These are phyloP conservation scores for Actinostola sp. DNA, from an alignment of 92 coral and sea anemone genomes.

Conservation along the genomic window DNA sequence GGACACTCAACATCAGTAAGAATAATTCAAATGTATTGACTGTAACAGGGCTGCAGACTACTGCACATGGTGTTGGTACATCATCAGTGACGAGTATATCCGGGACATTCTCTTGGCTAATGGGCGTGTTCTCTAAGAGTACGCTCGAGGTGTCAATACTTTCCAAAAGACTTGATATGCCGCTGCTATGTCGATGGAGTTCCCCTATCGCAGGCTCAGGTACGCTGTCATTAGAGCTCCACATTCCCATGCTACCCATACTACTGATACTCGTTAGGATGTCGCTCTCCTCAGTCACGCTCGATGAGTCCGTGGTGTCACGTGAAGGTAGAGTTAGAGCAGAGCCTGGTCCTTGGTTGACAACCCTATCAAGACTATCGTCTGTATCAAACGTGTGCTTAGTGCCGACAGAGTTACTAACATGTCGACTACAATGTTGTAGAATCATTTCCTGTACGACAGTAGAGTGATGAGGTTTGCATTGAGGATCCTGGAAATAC, in stretches of 20 bases:
- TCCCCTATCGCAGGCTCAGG: slow-evolving; percentile 4
- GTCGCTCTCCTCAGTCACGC: slow-evolving; percentile 62
- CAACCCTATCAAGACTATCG: not conserved
- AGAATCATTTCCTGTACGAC: slow-evolving; percentile 51
- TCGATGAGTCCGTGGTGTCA: slow-evolving; percentile 31
- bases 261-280: slow-evolving; percentile 50
- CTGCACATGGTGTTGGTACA: not conserved
- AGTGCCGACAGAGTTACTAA: not conserved
- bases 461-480: slow-evolving; percentile 57
- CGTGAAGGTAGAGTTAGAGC: not conserved
- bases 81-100: slow-evolving; percentile 3
- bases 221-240: slow-evolving; percentile 41
- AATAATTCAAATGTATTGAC: slow-evolving; percentile 62
- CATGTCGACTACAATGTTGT: slow-evolving; percentile 12
- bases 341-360: not conserved
- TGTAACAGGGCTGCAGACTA: not conserved
- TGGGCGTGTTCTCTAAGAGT: not conserved
- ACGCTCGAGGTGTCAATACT: slow-evolving; percentile 16
- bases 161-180: slow-evolving; percentile 30
- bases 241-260: slow-evolving; percentile 45
- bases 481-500: slow-evolving; percentile 56
- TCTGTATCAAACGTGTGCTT: slow-evolving; percentile 1
- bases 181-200: slow-evolving; percentile 49
- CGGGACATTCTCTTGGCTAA: not conserved
- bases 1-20: slow-evolving; percentile 61